These are phyloP conservation scores for Staurois parvus DNA, from an alignment of 2,797 vertebrate genomes.

Conservation along the genomic window DNA sequence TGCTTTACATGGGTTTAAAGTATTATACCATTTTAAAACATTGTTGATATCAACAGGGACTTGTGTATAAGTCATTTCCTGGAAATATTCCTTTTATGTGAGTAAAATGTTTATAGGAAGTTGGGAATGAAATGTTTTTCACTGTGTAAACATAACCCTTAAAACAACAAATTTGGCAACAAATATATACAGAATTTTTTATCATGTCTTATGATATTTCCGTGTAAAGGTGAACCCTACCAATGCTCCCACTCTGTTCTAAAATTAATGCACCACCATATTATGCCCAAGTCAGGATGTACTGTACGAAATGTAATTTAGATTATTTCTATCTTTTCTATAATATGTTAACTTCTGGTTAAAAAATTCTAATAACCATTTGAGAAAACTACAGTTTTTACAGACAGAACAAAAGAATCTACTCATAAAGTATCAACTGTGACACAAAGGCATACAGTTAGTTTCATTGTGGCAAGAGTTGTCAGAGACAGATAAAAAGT, in stretches of 20 bases:
- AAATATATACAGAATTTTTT: too few species aligned
- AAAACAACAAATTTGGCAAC: too few species aligned
- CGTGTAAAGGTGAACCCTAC: too few species aligned
- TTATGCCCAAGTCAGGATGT: not conserved
- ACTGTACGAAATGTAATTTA: not conserved
- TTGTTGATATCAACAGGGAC: too few species aligned
- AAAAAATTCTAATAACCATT: not conserved
- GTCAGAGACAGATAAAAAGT: conserved; percentile 32
- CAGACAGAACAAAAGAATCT: not conserved
- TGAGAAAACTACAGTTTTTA: not conserved
- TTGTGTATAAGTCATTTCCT: too few species aligned
- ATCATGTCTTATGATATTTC: too few species aligned
- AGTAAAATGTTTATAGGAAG: too few species aligned
- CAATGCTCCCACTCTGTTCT: not conserved
- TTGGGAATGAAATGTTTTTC: too few species aligned
- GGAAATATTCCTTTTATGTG: too few species aligned
- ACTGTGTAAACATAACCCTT: too few species aligned
- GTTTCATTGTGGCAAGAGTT: conserved; percentile 29
- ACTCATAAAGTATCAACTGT: not conserved
- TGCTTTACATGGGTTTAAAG: too few species aligned
- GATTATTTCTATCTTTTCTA: not conserved
- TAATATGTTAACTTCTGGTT: not conserved
- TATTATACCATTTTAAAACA: too few species aligned
- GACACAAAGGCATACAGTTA: conserved; percentile 10
- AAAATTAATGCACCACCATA: not conserved